phyloP scores from a whole-genome alignment of 2,797 vertebrate genomes.

The Brachymystax lenok region DNA sequence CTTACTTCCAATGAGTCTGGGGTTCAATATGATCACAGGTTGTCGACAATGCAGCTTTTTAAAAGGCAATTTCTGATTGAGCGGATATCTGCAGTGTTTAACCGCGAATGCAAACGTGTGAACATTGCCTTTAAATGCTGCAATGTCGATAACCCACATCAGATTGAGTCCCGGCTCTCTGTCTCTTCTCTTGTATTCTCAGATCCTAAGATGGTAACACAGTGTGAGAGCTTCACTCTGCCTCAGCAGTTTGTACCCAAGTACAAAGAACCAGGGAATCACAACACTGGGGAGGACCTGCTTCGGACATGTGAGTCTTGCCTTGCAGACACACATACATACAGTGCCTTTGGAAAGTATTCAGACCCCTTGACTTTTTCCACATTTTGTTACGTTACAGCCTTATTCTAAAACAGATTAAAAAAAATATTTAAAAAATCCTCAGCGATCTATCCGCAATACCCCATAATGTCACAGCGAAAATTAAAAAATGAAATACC shows the following conservation, averaged over 20 bases:
- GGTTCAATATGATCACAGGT: not conserved
- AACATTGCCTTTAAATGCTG: not conserved
- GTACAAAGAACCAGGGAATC: slow-evolving; percentile 77
- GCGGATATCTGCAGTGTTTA: not conserved
- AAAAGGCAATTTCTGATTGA: not conserved
- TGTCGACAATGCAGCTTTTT: not conserved
- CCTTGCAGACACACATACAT: not conserved
- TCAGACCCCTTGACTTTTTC: too few species aligned
- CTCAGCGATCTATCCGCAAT: too few species aligned
- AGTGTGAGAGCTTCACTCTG: slow-evolving; percentile 87
- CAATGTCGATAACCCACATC: slow-evolving; percentile 9
- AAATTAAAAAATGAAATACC: too few species aligned
- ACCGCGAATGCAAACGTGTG: not conserved
- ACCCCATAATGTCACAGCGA: too few species aligned
- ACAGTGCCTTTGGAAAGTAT: not conserved
- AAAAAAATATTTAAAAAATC: too few species aligned
- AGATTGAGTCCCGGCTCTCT: slow-evolving; percentile 12
- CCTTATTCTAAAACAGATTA: too few species aligned
- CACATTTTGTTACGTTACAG: too few species aligned
- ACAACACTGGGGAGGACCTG: slow-evolving; percentile 81
- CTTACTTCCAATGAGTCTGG: not conserved
- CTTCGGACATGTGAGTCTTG: slow-evolving; percentile 89
- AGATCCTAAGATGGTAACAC: slow-evolving; percentile 77
- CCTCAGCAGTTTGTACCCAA: slow-evolving; percentile 87
- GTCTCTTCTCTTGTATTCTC: slow-evolving; percentile 10